Conservation (phyloP, 2,888 invertebrate species). For the Lochmaea capreae region DNA sequence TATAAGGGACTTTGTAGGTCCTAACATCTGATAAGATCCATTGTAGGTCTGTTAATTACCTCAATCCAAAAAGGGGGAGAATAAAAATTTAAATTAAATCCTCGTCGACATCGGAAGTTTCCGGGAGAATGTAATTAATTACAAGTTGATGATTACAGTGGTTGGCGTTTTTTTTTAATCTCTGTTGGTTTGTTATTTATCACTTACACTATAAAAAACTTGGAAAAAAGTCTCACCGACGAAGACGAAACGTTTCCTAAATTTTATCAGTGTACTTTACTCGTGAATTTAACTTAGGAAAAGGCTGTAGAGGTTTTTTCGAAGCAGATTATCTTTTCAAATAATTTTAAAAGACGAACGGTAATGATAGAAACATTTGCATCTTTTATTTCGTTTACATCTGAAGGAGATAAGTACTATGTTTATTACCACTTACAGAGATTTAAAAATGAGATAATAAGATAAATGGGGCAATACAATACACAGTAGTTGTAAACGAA, state of each 20-base stretch:
- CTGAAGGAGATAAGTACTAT: constrained; percentile 28
- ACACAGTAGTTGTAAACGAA: constrained; percentile 9
- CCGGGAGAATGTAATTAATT: constrained; percentile 36
- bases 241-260: not conserved
- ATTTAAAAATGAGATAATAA: constrained; percentile 21
- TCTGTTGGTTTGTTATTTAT: constrained; percentile 36
- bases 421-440: constrained; percentile 30
- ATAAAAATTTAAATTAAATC: constrained; percentile 43
- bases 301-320: constrained; percentile 13
- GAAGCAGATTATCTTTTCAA: constrained; percentile 33
- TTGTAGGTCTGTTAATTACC: constrained; percentile 46
- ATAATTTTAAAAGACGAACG: constrained; percentile 36
- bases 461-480: constrained; percentile 25
- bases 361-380: constrained; percentile 33
- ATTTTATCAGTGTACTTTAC: constrained; percentile 8
- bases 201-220: constrained; percentile 18
- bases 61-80: constrained; percentile 36
- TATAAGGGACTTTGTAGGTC: constrained; percentile 34
- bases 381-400: constrained; percentile 33
- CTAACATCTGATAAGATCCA: constrained; percentile 41
- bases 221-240: not conserved
- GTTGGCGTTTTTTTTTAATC: constrained; percentile 39
- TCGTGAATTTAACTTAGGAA: constrained; percentile 21
- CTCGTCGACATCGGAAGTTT: constrained; percentile 39
- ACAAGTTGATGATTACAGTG: constrained; percentile 36